Base-by-base conservation (phyloP, 1,140 invertebrate species). In the Penaeus chinensis region DNA sequence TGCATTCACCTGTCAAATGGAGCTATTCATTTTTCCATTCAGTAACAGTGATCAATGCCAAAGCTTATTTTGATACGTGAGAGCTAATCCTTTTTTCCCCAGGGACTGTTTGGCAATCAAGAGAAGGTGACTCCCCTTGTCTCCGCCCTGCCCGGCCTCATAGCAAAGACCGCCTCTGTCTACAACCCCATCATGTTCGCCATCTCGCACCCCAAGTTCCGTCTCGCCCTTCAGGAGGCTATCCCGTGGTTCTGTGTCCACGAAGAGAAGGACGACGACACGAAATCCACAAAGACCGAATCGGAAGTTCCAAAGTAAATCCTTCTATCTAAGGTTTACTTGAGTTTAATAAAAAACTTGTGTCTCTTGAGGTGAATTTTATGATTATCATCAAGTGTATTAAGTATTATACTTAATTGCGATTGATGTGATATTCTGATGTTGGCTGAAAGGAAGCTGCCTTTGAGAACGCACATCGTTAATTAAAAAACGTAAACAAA, bases 131-230 rank as follows among this genome's bases (percentile, higher is more conserved):
- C 91, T 32, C 91, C 91, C 0, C 81, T 91, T 7, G 79, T 90
- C 2, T 84, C 89, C 22, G 74, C 78, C 24, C 77, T 89, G 77
- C 89, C 89, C 22, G 66, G 89, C 18, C 85, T 89, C 78, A 32
- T 89, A 13, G 89, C 89, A 22, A 89, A 89, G 62, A 88, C 89
- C 16, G 89, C 82, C 32, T 82, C 87, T 24, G 81, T 79, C 37
- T 62, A 89, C 89, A 89, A 89, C 78, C 89, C 89, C 18, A 66
- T 89, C 32, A 85, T 89, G 42, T 89, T 85, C 66, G 89, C 89
- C 32, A 78, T 89, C 8, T 69, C 42, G 20, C 89, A 89, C 54
- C 89, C 89, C 27, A 96, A 96, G 91, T 96, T 96, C 91, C 93
- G 95, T 11, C 66, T 71, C 1, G 66, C 66, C 32, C 66, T 71